A percentile compares a stretch with the other conserved stretches of the same genome.
Evolutionary conservation across 2,797 vertebrate species (phyloP).

Genomic region (Sebastes variabilis): DNA sequence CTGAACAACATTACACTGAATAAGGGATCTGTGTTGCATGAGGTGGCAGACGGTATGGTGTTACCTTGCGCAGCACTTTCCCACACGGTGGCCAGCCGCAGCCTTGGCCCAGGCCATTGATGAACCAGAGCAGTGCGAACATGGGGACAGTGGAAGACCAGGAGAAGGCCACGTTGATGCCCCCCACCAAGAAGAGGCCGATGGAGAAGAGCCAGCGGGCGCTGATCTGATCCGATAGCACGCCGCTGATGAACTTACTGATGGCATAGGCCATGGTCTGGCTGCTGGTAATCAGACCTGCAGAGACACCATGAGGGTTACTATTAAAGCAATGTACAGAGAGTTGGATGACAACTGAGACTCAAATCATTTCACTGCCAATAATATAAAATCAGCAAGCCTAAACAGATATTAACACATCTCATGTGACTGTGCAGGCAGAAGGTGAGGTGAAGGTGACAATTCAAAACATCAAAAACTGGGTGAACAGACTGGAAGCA

Average conservation of each 20-base stretch:
- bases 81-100: constrained; percentile 97
- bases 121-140: constrained; percentile 94
- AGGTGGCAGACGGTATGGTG: background rate
- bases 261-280: constrained; percentile 96
- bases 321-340: background rate
- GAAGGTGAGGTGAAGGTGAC: background rate
- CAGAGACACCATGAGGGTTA: background rate
- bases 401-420: background rate
- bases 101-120: constrained; percentile 96
- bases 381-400: background rate
- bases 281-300: constrained; percentile 97
- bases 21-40: background rate
- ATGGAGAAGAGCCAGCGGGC: constrained; percentile 96
- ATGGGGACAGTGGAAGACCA: constrained; percentile 88
- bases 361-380: background rate
- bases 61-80: constrained; percentile 94
- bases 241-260: constrained; percentile 97
- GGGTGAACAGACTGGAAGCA: background rate
- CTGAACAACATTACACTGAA: background rate
- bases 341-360: background rate
- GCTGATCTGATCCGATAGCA: constrained; percentile 93
- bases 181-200: constrained; percentile 92
- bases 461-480: background rate
- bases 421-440: background rate
- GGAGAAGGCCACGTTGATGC: constrained; percentile 92